Evolutionary conservation across 2,888 invertebrate species (phyloP), one percentile per base, ranked within the genome.

Genomic region (Harpalus rubripes): DNA sequence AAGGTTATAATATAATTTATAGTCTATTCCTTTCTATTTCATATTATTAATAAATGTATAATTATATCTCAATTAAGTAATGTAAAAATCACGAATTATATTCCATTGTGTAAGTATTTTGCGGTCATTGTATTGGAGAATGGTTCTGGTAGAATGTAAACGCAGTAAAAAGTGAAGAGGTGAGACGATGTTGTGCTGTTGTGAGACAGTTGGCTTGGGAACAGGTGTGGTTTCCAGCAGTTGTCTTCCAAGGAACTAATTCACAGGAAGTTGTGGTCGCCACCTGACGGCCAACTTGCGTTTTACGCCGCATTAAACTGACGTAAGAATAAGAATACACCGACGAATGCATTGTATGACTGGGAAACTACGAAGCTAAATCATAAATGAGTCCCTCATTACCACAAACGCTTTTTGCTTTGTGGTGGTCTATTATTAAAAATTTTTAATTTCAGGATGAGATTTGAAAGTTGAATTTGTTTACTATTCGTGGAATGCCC

Each of bases 251-350:
- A 63, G 81, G 65, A 81, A 82, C 83, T 74, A 84, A 83, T 63
- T 63, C 84, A 65, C 84, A 84, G 84, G 84, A 84, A 84, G 84
- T 84, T 84, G 84, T 65, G 84, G 84, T 84, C 44, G 78, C 84
- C 84, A 84, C 84, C 84, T 84, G 84, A 84, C 84, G 84, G 78
- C 65, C 61, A 61, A 59, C 61, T 61, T 78, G 78, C 56, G 56
- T 78, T 41, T 74, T 74, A 44, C 15, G 68, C 41, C 12, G 68
- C 39, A 12, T 32, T 68, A 16, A 68, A 41, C 72, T 74, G 72
- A 74, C 72, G 72, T 12, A 78, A 78, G 58, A 78, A 56, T 12
- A 78, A 78, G 58, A 78, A 56, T 58, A 56, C 78, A 78, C 78
- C 5, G 78, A 56, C 26, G 12, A 58, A 32, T 32, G 10, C 12